A percentile compares a stretch with the other conserved stretches of the same genome.
phyloP scores from a whole-genome alignment of 2,888 invertebrate genomes.

The Hesperia comma region DNA sequence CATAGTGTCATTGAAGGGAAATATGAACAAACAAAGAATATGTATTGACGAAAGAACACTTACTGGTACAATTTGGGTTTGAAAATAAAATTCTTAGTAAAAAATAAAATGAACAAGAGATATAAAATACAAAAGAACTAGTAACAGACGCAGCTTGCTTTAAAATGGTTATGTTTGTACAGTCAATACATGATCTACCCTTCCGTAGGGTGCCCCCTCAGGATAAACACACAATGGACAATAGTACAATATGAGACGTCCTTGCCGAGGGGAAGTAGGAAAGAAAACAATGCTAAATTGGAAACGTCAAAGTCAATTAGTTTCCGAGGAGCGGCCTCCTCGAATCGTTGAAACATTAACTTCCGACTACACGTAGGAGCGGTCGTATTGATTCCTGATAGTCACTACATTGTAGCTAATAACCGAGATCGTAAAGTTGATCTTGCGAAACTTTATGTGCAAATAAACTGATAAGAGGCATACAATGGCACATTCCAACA shows the following conservation, averaged over 20 bases:
- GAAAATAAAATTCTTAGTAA: neutral
- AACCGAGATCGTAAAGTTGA: slow-evolving; percentile 35
- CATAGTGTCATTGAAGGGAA: neutral
- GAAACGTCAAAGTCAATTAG: slow-evolving; percentile 50
- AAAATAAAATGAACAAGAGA: neutral
- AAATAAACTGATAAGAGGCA: slow-evolving; percentile 30
- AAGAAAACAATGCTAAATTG: slow-evolving; percentile 44
- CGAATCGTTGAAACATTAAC: slow-evolving; percentile 37
- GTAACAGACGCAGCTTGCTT: neutral
- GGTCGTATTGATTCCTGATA: slow-evolving; percentile 41
- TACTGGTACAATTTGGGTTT: neutral
- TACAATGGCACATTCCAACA: slow-evolving; percentile 29
- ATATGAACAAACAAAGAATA: no score
- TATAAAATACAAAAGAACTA: neutral
- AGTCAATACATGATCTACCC: neutral
- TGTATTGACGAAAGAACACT: no score
- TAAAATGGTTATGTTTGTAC: slow-evolving; percentile 1
- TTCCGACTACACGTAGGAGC: slow-evolving; percentile 34
- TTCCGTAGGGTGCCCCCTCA: slow-evolving; percentile 19
- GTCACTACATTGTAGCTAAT: slow-evolving; percentile 47
- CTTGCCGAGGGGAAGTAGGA: slow-evolving; percentile 17
- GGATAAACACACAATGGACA: slow-evolving; percentile 29
- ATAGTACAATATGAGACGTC: neutral
- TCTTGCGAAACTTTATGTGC: slow-evolving; percentile 35
- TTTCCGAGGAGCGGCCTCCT: slow-evolving; percentile 45